Conservation (phyloP, 2,797 vertebrate genomes). For the Siniperca obscura region DNA sequence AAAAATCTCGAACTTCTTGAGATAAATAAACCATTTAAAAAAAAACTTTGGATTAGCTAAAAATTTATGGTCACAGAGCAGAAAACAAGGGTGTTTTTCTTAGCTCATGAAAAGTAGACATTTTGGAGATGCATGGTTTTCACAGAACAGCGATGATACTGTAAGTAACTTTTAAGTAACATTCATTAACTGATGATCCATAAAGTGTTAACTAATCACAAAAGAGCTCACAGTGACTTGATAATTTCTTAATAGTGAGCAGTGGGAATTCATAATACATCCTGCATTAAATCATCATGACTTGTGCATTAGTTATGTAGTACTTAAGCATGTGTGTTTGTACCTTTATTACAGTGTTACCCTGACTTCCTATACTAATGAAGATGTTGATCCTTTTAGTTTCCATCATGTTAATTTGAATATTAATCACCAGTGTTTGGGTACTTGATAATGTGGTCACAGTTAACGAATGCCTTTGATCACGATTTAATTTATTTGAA, state of each 20-base stretch:
- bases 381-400: slow-evolving; percentile 15
- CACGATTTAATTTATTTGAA: slow-evolving; percentile 58
- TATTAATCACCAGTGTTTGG: slow-evolving; percentile 46
- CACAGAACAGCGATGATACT: background rate
- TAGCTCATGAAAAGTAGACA: background rate
- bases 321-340: slow-evolving; percentile 12
- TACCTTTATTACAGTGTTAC: slow-evolving; percentile 29
- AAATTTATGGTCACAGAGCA: background rate
- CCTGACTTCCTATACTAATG: slow-evolving; percentile 16
- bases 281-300: background rate
- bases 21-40: background rate
- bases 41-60: background rate
- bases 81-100: background rate
- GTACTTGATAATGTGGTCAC: slow-evolving; percentile 31
- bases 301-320: background rate
- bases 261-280: background rate
- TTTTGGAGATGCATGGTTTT: background rate
- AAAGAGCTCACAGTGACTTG: background rate
- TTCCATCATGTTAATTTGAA: slow-evolving; percentile 16
- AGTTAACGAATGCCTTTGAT: slow-evolving; percentile 42
- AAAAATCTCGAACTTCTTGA: background rate
- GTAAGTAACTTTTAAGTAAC: background rate
- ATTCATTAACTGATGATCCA: background rate
- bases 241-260: slow-evolving; percentile 1
- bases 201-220: background rate